Evolutionary conservation across 2,797 vertebrate species (phyloP).

Genomic region (Aldrovandia affinis): DNA sequence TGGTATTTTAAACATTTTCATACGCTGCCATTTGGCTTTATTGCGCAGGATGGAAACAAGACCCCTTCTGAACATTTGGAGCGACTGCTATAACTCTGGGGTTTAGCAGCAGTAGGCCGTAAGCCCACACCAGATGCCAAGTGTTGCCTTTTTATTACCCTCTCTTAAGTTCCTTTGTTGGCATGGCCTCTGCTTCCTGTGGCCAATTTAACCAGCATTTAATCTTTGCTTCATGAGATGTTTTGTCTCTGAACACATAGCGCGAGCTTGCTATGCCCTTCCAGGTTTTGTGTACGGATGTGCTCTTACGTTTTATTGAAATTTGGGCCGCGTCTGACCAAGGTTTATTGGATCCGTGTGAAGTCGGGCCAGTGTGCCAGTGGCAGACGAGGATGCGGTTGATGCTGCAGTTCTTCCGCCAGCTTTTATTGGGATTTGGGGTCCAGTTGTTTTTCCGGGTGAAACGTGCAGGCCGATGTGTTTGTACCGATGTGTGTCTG

Average conservation of each 20-base stretch:
- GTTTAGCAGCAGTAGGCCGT: background rate
- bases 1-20: constrained; percentile 62
- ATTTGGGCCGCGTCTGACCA: background rate
- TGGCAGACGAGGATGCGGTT: background rate
- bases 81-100: background rate
- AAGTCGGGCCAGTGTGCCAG: background rate
- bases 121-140: background rate
- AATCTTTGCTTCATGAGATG: background rate
- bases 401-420: background rate
- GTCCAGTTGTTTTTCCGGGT: too few species aligned
- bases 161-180: constrained; percentile 54
- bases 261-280: background rate
- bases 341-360: background rate
- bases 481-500: too few species aligned
- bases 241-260: background rate
- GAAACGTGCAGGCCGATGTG: too few species aligned
- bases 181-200: constrained; percentile 54
- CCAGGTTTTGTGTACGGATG: background rate
- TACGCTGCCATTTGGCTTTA: constrained; percentile 42
- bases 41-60: constrained; percentile 22
- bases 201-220: background rate
- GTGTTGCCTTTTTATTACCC: constrained; percentile 7
- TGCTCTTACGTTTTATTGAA: background rate
- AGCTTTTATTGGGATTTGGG: too few species aligned
- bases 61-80: constrained; percentile 19